Conservation (phyloP, 2,797 vertebrate species). For the Epinephelus awoara region DNA sequence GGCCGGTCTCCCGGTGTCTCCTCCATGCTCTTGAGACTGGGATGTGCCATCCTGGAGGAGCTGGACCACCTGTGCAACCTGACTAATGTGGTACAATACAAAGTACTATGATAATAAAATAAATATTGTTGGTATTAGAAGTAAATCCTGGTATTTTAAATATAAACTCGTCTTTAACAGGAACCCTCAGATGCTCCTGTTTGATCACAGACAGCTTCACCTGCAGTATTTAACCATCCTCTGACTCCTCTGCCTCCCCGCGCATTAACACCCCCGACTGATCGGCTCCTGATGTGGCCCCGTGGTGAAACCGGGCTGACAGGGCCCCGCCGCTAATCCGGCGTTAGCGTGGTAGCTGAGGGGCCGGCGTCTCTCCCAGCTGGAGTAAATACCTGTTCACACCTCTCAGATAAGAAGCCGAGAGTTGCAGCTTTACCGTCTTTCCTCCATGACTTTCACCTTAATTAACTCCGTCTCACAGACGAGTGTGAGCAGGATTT, state of each 20-base stretch:
- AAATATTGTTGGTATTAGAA: no score
- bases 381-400: constrained; percentile 81
- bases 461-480: constrained; percentile 76
- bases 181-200: neutral
- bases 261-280: neutral
- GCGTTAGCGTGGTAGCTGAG: constrained; percentile 71
- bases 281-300: constrained; percentile 28
- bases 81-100: no score
- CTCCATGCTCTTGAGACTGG: no score
- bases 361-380: constrained; percentile 66
- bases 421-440: constrained; percentile 65
- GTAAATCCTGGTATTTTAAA: neutral
- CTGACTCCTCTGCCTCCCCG: no score
- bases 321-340: constrained; percentile 77
- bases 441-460: constrained; percentile 66
- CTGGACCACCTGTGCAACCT: no score
- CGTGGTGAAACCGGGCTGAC: constrained; percentile 61
- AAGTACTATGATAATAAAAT: no score
- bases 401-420: constrained; percentile 71
- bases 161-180: neutral
- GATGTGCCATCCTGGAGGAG: no score
- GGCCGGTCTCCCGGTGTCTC: no score
- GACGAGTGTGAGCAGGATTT: constrained; percentile 1
- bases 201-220: neutral
- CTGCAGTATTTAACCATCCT: neutral